Percentiles rank a stretch among this genome's conserved stretches.
These are phyloP conservation scores for Atrichornis clamosus DNA, from an alignment of 2,113 vertebrate species.

Conservation along the genomic window DNA sequence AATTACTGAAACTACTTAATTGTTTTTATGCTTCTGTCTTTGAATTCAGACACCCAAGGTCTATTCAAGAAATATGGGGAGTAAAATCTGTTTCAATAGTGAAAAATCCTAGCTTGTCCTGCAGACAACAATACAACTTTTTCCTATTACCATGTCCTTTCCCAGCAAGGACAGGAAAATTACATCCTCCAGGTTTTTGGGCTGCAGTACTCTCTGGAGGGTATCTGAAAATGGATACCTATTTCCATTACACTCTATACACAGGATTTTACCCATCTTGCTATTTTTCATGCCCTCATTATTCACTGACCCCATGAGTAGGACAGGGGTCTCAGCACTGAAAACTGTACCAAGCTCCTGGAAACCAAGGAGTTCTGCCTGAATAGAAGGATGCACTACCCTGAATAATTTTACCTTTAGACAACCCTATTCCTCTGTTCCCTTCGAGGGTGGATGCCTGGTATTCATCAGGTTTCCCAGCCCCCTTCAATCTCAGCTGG, in stretches of 20 bases:
- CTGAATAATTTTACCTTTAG: neutral
- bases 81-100: neutral
- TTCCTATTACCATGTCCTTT: neutral
- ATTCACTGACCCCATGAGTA: neutral
- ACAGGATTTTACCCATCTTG: neutral
- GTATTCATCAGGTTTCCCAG: neutral
- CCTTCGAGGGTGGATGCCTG: neutral
- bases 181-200: neutral
- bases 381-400: neutral
- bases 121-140: neutral
- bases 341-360: neutral
- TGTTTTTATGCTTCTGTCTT: neutral
- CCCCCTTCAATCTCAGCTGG: neutral
- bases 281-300: neutral
- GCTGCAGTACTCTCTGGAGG: neutral
- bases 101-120: neutral
- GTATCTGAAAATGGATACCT: neutral
- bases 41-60: neutral
- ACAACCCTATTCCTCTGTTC: neutral
- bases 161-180: constrained; percentile 29
- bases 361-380: neutral
- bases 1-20: neutral
- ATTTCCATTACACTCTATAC: neutral
- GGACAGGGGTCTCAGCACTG: neutral
- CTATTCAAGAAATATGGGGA: neutral